These are phyloP conservation scores for Tichodroma muraria DNA, from an alignment of 2,113 vertebrate genomes.

Conservation along the genomic window DNA sequence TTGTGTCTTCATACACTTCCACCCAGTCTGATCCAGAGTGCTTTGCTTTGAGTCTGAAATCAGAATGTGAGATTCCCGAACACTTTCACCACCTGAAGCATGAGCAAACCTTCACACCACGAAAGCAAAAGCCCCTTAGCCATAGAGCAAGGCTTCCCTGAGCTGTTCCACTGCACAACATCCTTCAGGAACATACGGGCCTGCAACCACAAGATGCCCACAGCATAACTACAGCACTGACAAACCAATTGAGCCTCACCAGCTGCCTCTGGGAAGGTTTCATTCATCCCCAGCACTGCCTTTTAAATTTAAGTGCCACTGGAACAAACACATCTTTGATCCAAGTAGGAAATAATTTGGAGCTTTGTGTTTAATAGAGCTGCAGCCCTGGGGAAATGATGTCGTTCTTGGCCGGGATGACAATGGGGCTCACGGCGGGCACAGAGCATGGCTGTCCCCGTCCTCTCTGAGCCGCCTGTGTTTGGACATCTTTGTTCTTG, in stretches of 20 bases:
- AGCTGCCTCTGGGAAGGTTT: slow-evolving; percentile 48
- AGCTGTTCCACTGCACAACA: background rate
- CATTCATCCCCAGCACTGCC: slow-evolving; percentile 48
- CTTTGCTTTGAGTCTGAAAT: background rate
- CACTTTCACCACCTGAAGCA: background rate
- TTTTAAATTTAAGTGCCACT: slow-evolving; percentile 61
- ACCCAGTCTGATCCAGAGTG: background rate
- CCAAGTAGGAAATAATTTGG: slow-evolving; percentile 50
- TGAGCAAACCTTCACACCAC: background rate
- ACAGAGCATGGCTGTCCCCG: background rate
- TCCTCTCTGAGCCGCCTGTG: background rate
- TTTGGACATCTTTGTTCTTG: background rate
- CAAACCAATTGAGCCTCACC: slow-evolving; percentile 31
- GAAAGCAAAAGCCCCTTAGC: background rate
- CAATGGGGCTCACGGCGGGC: background rate
- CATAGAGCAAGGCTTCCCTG: background rate
- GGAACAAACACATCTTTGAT: slow-evolving; percentile 65
- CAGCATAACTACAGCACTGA: slow-evolving; percentile 28
- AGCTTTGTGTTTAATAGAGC: slow-evolving; percentile 48
- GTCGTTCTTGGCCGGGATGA: slow-evolving; percentile 13
- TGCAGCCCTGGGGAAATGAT: slow-evolving; percentile 41
- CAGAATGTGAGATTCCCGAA: background rate
- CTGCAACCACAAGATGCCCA: background rate
- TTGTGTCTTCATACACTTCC: background rate
- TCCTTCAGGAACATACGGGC: slow-evolving; percentile 28